Evolutionary conservation across 2,797 vertebrate genomes (phyloP).

Genomic region (Pelobates cultripes): DNA sequence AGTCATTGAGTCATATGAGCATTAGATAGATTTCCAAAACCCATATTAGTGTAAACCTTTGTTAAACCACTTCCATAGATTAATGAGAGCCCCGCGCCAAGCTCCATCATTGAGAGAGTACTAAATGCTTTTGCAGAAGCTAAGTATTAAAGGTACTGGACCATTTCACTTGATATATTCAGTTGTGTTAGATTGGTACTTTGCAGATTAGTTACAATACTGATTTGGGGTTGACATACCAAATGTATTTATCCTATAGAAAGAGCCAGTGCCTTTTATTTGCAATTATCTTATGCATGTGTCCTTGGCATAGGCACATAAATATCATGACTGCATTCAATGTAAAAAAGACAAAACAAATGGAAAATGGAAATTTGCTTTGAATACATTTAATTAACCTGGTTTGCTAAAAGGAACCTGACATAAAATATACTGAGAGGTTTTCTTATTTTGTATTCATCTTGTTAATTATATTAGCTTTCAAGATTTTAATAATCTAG

Average conservation of each 20-base stretch:
- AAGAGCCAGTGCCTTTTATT: neutral
- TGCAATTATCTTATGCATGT: neutral
- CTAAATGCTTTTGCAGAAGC: neutral
- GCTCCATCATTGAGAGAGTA: neutral
- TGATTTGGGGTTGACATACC: neutral
- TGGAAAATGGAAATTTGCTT: neutral
- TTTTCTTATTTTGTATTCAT: no score
- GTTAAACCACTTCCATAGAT: constrained; percentile 7
- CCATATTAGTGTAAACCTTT: neutral
- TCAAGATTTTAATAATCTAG: no score
- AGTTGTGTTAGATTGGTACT: constrained; percentile 6
- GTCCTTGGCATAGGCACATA: neutral
- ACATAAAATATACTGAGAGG: neutral
- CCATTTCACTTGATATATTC: constrained; percentile 1
- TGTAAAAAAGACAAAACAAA: neutral
- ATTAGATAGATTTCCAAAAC: constrained; percentile 4
- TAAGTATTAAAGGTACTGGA: constrained; percentile 7
- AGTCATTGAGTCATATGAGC: neutral
- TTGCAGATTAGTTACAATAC: constrained; percentile 9
- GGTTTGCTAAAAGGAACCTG: neutral
- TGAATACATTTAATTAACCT: neutral
- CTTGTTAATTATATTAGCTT: no score
- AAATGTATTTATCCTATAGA: neutral
- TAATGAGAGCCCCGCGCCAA: constrained; percentile 7
- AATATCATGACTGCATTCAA: neutral